Conservation (phyloP, 2,888 invertebrate species). For the Eurytoma californica region DNA sequence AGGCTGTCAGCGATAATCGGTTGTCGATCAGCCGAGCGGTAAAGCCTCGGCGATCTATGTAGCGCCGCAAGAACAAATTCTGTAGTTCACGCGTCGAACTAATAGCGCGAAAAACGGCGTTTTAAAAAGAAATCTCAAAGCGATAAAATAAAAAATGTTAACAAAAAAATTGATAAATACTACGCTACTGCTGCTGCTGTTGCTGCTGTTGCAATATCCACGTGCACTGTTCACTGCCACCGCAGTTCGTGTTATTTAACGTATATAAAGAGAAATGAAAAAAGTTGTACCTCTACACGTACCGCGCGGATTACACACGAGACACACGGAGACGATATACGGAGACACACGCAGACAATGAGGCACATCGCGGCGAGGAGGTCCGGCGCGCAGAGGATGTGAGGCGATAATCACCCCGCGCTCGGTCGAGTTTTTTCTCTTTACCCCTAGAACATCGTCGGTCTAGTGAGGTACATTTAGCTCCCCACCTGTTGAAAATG, state of each 20-base stretch:
- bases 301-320: neutral
- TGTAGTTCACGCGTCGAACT: slow-evolving; percentile 70
- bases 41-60: no score
- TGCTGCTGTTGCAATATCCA: slow-evolving; percentile 72
- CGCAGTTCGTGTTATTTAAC: slow-evolving; percentile 73
- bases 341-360: slow-evolving; percentile 5
- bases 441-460: slow-evolving; percentile 23
- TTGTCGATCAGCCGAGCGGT: neutral
- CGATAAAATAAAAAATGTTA: slow-evolving; percentile 36
- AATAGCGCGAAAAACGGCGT: slow-evolving; percentile 49
- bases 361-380: slow-evolving; percentile 58
- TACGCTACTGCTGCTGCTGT: slow-evolving; percentile 65
- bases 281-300: slow-evolving; percentile 35
- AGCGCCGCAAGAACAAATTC: slow-evolving; percentile 46
- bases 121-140: slow-evolving; percentile 37
- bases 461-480: slow-evolving; percentile 10
- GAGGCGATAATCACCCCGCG: slow-evolving; percentile 39
- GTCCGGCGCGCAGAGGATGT: slow-evolving; percentile 61
- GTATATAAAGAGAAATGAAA: slow-evolving; percentile 27
- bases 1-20: neutral
- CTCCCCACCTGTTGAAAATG: no score
- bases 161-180: slow-evolving; percentile 33
- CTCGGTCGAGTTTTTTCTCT: slow-evolving; percentile 41
- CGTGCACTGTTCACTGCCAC: slow-evolving; percentile 75
- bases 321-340: slow-evolving; percentile 1